Evolutionary conservation across 2,797 vertebrate genomes (phyloP).

Genomic region (Allobates femoralis): DNA sequence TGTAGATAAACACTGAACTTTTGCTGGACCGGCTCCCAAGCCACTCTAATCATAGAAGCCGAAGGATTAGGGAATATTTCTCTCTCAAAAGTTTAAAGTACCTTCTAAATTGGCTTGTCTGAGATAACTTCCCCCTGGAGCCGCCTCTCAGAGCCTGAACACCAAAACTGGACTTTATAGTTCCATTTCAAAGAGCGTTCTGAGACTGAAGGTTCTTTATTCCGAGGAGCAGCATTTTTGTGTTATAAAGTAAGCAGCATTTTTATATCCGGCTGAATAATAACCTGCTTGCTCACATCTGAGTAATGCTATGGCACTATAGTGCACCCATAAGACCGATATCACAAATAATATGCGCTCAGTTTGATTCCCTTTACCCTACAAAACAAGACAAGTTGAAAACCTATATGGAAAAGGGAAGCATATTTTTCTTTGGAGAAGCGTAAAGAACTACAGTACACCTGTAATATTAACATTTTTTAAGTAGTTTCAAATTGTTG

Average conservation of each 20-base stretch:
- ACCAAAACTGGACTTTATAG: slow-evolving; percentile 44
- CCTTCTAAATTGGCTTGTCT: slow-evolving; percentile 50
- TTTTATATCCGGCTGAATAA: slow-evolving; percentile 22
- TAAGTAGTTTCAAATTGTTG: too few relatives aligned
- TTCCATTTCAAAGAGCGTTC: slow-evolving; percentile 32
- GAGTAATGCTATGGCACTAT: neutral
- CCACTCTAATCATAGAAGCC: slow-evolving; percentile 46
- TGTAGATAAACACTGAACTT: slow-evolving; percentile 54
- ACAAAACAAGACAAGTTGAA: neutral
- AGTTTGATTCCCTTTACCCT: slow-evolving; percentile 3
- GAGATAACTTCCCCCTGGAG: slow-evolving; percentile 47
- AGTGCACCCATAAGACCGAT: neutral
- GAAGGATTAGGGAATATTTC: slow-evolving; percentile 54
- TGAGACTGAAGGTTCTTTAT: slow-evolving; percentile 28
- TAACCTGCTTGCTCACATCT: slow-evolving; percentile 12
- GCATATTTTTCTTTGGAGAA: neutral
- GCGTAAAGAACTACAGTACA: neutral
- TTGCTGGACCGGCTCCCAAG: slow-evolving; percentile 41
- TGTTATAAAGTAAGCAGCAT: slow-evolving; percentile 7
- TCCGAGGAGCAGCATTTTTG: neutral
- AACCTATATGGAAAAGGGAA: neutral
- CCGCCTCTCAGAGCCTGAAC: slow-evolving; percentile 21
- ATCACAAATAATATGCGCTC: neutral
- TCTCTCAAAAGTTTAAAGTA: slow-evolving; percentile 47
- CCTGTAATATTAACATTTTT: too few relatives aligned